Conservation (phyloP, 1,140 invertebrate genomes). For the Charaxes varanes region DNA sequence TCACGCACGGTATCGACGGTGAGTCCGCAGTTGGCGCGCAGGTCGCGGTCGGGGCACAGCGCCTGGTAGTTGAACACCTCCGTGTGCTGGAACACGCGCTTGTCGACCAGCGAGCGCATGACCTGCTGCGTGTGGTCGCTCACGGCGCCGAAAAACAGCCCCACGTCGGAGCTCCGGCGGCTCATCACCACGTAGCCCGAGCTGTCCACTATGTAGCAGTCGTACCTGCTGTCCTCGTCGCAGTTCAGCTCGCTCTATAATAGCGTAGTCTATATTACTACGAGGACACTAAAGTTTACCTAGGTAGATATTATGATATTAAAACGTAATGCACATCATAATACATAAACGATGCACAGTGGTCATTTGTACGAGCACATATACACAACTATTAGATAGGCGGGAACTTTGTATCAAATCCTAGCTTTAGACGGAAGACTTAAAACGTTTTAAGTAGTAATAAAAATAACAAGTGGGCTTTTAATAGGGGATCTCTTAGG, state of each 20-base stretch:
- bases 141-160: slow-evolving; percentile 89
- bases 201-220: slow-evolving; percentile 91
- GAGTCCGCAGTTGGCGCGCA: slow-evolving; percentile 31
- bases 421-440: no score
- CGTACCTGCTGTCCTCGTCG: slow-evolving; percentile 73
- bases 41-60: slow-evolving; percentile 74
- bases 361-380: no score
- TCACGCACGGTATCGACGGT: slow-evolving; percentile 37
- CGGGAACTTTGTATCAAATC: no score
- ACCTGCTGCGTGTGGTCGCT: slow-evolving; percentile 75
- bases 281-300: slow-evolving; percentile 13
- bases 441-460: no score
- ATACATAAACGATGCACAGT: no score
- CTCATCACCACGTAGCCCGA: slow-evolving; percentile 92
- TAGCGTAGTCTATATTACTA: neutral
- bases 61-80: slow-evolving; percentile 92
- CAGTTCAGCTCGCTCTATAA: slow-evolving; percentile 20
- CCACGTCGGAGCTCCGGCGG: slow-evolving; percentile 80
- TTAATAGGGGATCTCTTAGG: no score
- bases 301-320: slow-evolving; percentile 77
- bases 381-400: no score
- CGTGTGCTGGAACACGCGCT: slow-evolving; percentile 84
- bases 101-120: slow-evolving; percentile 84
- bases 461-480: no score
- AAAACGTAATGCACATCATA: no score